Conservation (phyloP, 2,888 invertebrate species). For the Eristalis tenax region DNA sequence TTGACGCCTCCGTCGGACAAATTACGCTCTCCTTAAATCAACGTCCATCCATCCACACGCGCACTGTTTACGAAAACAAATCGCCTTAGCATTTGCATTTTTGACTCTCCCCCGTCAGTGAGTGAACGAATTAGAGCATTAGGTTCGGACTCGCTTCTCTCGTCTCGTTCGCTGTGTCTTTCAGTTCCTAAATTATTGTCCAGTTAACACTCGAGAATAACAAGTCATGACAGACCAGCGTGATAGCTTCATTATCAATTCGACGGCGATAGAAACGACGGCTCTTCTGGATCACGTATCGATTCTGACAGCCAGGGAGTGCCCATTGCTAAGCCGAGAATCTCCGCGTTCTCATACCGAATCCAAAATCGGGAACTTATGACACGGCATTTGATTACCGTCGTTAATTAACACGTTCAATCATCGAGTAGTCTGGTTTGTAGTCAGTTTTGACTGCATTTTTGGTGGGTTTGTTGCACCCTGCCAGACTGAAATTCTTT, state of each 20-base stretch:
- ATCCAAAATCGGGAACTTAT: not conserved
- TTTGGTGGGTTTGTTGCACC: slow-evolving; percentile 3
- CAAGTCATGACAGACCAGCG: slow-evolving; percentile 21
- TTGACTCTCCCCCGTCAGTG: not conserved
- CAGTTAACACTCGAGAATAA: slow-evolving; percentile 10
- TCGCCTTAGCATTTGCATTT: not conserved
- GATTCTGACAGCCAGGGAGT: slow-evolving; percentile 7
- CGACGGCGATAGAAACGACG: slow-evolving; percentile 16
- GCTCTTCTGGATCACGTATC: slow-evolving; percentile 24
- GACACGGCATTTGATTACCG: slow-evolving; percentile 35
- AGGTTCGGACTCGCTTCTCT: not conserved
- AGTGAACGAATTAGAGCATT: slow-evolving; percentile 10
- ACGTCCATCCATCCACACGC: not conserved
- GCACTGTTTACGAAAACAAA: not conserved
- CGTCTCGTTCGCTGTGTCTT: not conserved
- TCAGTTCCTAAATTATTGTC: slow-evolving; percentile 14
- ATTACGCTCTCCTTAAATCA: not conserved
- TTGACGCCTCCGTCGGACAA: not conserved
- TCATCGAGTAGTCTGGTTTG: not conserved
- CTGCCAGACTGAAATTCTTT: not conserved
- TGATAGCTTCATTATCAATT: slow-evolving; percentile 43
- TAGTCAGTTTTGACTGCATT: not conserved
- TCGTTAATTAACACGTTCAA: slow-evolving; percentile 37
- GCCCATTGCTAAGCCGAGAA: not conserved
- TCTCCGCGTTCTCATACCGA: not conserved